These are phyloP conservation scores for Motacilla tschutschensis DNA, from an alignment of 2,113 vertebrate species.

Conservation along the genomic window DNA sequence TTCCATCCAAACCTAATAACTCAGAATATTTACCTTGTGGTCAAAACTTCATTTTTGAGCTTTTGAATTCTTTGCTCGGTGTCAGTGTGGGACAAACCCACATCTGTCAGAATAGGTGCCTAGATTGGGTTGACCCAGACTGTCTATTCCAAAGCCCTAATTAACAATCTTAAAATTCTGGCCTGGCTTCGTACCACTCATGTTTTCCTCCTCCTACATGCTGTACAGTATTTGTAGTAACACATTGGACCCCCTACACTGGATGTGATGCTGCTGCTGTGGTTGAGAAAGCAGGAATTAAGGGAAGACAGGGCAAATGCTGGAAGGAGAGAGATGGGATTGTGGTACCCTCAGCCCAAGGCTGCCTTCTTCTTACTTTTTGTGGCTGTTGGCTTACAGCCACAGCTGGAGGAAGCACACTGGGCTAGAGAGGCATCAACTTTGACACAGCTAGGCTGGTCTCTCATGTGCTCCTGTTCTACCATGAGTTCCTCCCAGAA, in stretches of 20 bases:
- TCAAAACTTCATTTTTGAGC: conserved; percentile 12
- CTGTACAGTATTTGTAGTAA: not conserved
- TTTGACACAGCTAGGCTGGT: not conserved
- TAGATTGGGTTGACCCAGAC: not conserved
- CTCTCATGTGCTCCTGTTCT: not conserved
- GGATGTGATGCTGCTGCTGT: not conserved
- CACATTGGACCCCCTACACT: not conserved
- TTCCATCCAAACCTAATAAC: conserved; percentile 6
- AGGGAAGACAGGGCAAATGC: not conserved
- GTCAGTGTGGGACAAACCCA: not conserved
- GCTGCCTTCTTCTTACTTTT: not conserved
- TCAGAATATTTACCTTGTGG: not conserved
- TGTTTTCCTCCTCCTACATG: not conserved
- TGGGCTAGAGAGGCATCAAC: not conserved
- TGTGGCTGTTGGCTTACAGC: not conserved
- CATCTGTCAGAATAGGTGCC: not conserved
- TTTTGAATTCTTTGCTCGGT: not conserved
- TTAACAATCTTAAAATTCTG: conserved; percentile 18
- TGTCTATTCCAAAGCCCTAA: conserved; percentile 26
- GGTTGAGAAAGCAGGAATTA: not conserved
- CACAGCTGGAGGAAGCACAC: not conserved
- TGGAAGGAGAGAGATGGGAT: not conserved
- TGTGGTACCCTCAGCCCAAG: not conserved
- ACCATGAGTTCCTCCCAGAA: not conserved
- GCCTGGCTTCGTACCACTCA: not conserved